phyloP scores from a whole-genome alignment of 2,113 vertebrate genomes.

The Morphnarchus princeps region DNA sequence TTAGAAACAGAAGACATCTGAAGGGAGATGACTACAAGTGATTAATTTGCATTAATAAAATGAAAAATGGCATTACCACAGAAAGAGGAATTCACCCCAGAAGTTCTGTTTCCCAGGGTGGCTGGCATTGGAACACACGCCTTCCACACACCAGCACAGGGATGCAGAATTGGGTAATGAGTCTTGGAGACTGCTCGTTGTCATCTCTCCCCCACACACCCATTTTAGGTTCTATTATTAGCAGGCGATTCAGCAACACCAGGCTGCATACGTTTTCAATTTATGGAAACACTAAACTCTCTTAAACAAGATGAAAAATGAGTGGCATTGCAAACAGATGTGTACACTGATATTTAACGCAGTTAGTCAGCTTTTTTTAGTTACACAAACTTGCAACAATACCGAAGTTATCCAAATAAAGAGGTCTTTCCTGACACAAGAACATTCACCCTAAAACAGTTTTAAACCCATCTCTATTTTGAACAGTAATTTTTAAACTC shows the following conservation, averaged over 20 bases:
- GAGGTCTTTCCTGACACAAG: not conserved
- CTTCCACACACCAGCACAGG: fast-evolving
- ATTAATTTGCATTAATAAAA: not conserved
- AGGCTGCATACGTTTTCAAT: not conserved
- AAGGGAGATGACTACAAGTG: not conserved
- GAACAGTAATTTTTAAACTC: not conserved
- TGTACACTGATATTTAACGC: not conserved
- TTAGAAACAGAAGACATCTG: not conserved
- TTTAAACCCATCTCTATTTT: not conserved
- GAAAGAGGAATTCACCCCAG: not conserved
- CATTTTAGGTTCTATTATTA: not conserved
- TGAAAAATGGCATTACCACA: not conserved
- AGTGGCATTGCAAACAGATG: not conserved
- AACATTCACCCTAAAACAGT: not conserved
- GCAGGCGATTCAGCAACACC: not conserved
- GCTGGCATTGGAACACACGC: fast-evolving
- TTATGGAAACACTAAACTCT: not conserved
- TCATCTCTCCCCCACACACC: not conserved
- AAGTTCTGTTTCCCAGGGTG: not conserved
- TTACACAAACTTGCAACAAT: not conserved
- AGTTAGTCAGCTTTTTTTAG: not conserved
- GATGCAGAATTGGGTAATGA: not conserved
- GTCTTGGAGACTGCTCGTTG: not conserved
- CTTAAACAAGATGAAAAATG: not conserved
- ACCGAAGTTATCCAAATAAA: not conserved